phyloP scores from a whole-genome alignment of 2,888 invertebrate species.

The Drosophila stalkeri region DNA sequence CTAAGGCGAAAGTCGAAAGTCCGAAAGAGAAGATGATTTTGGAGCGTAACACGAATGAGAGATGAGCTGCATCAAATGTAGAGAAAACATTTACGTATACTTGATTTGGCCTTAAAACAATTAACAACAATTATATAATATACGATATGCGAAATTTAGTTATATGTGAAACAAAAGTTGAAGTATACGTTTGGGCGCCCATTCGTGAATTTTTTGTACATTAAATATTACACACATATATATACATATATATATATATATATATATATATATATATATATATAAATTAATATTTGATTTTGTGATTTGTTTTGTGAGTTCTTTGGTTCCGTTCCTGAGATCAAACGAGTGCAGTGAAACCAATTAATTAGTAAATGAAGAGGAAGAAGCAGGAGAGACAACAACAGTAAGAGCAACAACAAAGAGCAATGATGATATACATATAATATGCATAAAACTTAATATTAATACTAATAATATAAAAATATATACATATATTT shows the following conservation, averaged over 20 bases:
- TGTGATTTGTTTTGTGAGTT: conserved; percentile 41
- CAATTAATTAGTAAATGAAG: conserved; percentile 58
- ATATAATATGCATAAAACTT: conserved; percentile 47
- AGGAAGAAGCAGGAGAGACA: not conserved
- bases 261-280: conserved; percentile 7
- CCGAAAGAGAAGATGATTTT: conserved; percentile 1
- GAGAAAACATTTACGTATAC: conserved; percentile 61
- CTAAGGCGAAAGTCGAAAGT: not conserved
- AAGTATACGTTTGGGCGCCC: conserved; percentile 58
- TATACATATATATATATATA: conserved; percentile 19
- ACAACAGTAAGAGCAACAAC: conserved; percentile 27
- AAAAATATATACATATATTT: conserved; percentile 38
- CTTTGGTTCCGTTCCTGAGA: conserved; percentile 62
- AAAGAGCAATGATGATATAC: conserved; percentile 36
- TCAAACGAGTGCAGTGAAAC: conserved; percentile 49
- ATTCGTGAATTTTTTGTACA: conserved; percentile 52
- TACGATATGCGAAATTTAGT: conserved; percentile 44
- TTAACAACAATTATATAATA: conserved; percentile 4
- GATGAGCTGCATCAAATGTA: not conserved
- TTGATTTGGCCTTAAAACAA: conserved; percentile 66
- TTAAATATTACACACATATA: conserved; percentile 22
- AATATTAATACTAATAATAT: conserved; percentile 37
- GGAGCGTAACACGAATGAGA: conserved; percentile 1
- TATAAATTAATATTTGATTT: conserved; percentile 30
- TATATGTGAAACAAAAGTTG: conserved; percentile 55